These are phyloP conservation scores for Patiria pectinifera DNA, from an alignment of 53 echinoderm and acorn worm genomes.

Conservation along the genomic window DNA sequence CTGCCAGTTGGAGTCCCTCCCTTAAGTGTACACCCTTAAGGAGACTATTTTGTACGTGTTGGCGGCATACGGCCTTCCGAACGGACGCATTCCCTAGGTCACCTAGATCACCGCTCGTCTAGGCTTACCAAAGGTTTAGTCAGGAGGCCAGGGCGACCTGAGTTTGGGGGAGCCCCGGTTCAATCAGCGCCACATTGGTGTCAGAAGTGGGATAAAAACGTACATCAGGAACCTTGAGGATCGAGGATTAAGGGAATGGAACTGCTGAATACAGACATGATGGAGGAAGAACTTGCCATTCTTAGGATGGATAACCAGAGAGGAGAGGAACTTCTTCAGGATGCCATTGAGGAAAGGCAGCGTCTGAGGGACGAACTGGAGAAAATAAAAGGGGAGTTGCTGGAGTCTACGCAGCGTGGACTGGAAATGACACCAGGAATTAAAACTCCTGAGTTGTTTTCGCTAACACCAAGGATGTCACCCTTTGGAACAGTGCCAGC, in stretches of 20 bases:
- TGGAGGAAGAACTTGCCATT: constrained; percentile 9
- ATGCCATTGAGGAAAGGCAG: background rate
- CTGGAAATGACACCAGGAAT: background rate
- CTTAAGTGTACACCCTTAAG: no score
- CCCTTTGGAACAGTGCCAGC: constrained; percentile 1
- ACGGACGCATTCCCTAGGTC: no score
- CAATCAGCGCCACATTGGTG: background rate
- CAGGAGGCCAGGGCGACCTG: no score
- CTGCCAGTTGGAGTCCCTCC: no score
- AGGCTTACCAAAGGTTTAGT: no score
- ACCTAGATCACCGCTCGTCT: no score
- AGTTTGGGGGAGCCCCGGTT: background rate
- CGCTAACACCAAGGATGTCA: background rate
- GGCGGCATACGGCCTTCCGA: no score
- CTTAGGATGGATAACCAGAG: background rate
- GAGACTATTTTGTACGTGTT: no score
- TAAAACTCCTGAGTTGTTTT: background rate
- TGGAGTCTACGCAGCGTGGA: background rate
- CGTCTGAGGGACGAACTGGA: background rate
- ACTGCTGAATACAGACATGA: background rate
- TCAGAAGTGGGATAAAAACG: background rate
- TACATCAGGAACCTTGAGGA: background rate
- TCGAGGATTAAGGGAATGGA: background rate
- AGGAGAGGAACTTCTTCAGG: background rate
- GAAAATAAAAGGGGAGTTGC: background rate